Conservation (phyloP, 2,888 invertebrate genomes). For the Chydorus sphaericus region DNA sequence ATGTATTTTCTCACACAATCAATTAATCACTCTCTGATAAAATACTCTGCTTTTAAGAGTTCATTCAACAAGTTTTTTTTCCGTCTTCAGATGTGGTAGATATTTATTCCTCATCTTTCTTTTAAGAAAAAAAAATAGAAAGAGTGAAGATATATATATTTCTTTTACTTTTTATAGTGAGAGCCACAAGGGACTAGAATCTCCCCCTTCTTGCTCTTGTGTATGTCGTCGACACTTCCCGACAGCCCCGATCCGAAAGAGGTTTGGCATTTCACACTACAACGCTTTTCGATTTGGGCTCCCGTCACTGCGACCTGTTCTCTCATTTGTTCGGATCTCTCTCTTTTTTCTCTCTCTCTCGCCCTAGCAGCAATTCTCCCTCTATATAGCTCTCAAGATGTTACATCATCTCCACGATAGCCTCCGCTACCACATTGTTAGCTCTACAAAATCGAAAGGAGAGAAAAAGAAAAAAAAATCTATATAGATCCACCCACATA, state of each 20-base stretch:
- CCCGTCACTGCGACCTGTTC: slow-evolving; percentile 8
- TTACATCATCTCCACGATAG: too few species aligned
- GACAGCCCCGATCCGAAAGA: background rate
- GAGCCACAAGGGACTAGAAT: background rate
- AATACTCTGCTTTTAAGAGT: background rate
- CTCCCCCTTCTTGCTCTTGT: background rate
- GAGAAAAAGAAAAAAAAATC: too few species aligned
- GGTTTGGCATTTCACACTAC: slow-evolving; percentile 5
- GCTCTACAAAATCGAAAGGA: too few species aligned
- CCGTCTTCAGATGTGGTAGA: too few species aligned
- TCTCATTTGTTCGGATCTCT: slow-evolving; percentile 3
- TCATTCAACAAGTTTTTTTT: too few species aligned
- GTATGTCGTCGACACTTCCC: slow-evolving; percentile 1
- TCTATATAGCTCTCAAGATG: background rate
- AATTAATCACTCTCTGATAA: background rate
- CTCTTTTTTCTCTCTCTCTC: background rate
- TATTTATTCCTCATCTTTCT: too few species aligned
- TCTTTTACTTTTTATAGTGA: background rate
- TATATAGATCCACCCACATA: too few species aligned
- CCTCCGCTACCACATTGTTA: too few species aligned
- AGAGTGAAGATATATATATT: background rate
- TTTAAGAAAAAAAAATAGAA: background rate
- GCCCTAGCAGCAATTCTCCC: background rate
- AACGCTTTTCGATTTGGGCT: slow-evolving; percentile 4
- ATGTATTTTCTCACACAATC: background rate